phyloP scores from a whole-genome alignment of 2,797 vertebrate genomes.

The Triplophysa yarkandensis region DNA sequence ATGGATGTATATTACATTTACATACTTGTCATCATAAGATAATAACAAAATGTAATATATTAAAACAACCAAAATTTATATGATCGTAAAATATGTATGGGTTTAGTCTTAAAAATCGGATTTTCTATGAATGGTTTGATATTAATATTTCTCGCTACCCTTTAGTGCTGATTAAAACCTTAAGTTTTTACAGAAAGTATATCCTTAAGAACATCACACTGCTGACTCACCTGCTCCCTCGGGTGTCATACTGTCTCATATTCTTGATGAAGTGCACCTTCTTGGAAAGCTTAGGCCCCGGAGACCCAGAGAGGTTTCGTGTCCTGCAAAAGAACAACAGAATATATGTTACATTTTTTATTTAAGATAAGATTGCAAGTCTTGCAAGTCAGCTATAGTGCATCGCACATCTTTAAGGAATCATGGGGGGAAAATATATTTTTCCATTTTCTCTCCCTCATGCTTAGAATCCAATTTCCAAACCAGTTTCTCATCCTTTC shows the following conservation, averaged over 20 bases:
- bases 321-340: conserved; percentile 70
- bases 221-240: conserved; percentile 85
- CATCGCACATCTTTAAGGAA: background rate
- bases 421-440: background rate
- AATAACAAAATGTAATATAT: too few species aligned
- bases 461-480: too few species aligned
- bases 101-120: too few species aligned
- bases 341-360: background rate
- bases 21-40: too few species aligned
- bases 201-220: conserved; percentile 6
- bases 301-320: conserved; percentile 87
- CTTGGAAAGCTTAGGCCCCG: conserved; percentile 85
- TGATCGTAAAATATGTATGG: too few species aligned
- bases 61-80: too few species aligned
- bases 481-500: too few species aligned
- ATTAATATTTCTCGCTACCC: background rate
- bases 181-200: background rate
- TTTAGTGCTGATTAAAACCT: background rate
- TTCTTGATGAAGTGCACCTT: conserved; percentile 98
- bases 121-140: background rate
- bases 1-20: too few species aligned
- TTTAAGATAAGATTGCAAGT: background rate
- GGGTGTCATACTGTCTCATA: conserved; percentile 95
- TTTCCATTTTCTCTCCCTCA: too few species aligned
- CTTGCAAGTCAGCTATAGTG: background rate